Conservation (phyloP, 2,797 vertebrate genomes). For the Ceryle rudis region DNA sequence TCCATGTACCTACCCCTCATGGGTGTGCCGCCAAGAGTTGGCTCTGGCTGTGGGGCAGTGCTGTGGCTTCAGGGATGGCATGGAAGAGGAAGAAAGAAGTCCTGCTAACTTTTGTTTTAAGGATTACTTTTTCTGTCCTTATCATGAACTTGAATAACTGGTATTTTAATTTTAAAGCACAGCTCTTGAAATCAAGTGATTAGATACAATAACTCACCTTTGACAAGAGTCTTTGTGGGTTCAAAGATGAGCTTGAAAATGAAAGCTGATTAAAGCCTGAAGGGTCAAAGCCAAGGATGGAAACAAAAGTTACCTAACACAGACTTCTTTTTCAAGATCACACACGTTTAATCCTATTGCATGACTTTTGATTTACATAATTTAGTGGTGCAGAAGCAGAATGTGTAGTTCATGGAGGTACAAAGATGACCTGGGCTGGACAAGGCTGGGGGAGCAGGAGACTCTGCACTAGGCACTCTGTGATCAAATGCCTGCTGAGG, state of each 20-base stretch:
- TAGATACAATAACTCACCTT: slow-evolving; percentile 44
- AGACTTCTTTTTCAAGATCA: slow-evolving; percentile 41
- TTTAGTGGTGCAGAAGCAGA: not conserved
- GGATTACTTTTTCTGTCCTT: slow-evolving; percentile 25
- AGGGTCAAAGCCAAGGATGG: slow-evolving; percentile 56
- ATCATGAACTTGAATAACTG: not conserved
- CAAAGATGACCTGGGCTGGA: not conserved
- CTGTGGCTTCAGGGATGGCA: rapidly evolving
- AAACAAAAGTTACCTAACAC: slow-evolving; percentile 42
- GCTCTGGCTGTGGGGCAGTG: rapidly evolving
- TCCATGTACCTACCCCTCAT: rapidly evolving
- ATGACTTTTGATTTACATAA: not conserved
- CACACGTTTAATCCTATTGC: slow-evolving; percentile 1
- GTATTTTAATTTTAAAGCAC: slow-evolving; percentile 41
- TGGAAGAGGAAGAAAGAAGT: not conserved
- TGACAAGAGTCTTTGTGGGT: slow-evolving; percentile 47
- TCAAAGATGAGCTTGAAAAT: slow-evolving; percentile 61
- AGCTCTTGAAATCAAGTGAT: slow-evolving; percentile 39
- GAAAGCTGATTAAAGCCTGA: slow-evolving; percentile 60
- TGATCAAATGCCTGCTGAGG: not conserved
- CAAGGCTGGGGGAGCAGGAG: rapidly evolving
- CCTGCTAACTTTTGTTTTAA: not conserved
- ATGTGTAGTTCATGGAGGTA: not conserved
- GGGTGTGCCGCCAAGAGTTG: not conserved
- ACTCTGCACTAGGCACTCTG: rapidly evolving